phyloP scores from a whole-genome alignment of 2,797 vertebrate species.

The Channallabes apus region DNA sequence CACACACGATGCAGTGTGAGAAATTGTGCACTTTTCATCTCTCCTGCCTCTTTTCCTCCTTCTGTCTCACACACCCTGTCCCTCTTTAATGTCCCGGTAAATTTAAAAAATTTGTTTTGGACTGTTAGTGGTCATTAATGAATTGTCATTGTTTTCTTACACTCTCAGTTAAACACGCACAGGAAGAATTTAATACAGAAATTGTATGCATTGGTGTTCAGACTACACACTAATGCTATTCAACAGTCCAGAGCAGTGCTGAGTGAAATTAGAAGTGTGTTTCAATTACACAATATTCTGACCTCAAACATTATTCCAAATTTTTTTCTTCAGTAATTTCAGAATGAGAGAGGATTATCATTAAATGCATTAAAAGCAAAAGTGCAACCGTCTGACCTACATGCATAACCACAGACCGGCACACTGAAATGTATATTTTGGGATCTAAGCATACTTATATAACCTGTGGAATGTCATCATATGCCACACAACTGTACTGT shows the following conservation, averaged over 20 bases:
- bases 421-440: not conserved
- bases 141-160: not conserved
- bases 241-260: not conserved
- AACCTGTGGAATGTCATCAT: not conserved
- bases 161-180: not conserved
- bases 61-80: constrained; percentile 10
- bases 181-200: not conserved
- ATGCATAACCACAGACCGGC: not conserved
- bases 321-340: not conserved
- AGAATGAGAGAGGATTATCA: no score
- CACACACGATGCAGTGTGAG: constrained; percentile 39
- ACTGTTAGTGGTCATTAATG: not conserved
- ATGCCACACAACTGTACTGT: not conserved
- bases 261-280: not conserved
- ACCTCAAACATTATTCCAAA: not conserved
- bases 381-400: not conserved
- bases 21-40: constrained; percentile 44
- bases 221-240: no score
- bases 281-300: not conserved
- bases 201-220: not conserved
- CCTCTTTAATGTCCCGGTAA: not conserved
- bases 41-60: not conserved
- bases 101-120: not conserved
- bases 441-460: not conserved
- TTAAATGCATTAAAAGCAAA: not conserved